Evolutionary conservation across 2,888 invertebrate species (phyloP).

Genomic region (Lycocerus yunnanus): DNA sequence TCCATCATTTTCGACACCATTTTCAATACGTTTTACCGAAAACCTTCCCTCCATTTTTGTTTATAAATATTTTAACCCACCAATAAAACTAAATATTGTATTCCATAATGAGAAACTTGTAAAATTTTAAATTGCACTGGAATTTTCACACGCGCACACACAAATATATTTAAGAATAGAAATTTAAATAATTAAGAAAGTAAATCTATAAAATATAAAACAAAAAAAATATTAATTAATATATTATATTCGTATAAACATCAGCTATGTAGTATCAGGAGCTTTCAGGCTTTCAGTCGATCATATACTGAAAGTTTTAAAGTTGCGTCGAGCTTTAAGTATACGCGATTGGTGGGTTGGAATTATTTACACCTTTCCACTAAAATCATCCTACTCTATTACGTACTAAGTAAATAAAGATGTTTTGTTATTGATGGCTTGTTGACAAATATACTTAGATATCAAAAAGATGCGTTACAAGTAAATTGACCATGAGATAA

Average conservation of each 20-base stretch:
- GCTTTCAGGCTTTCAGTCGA: slow-evolving; percentile 30
- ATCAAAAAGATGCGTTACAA: not conserved
- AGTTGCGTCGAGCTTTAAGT: slow-evolving; percentile 33
- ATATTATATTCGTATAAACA: not conserved
- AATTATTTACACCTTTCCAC: slow-evolving; percentile 26
- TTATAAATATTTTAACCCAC: not conserved
- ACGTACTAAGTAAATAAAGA: slow-evolving; percentile 8
- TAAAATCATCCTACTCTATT: slow-evolving; percentile 20
- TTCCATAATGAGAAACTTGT: not conserved
- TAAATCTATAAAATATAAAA: not conserved
- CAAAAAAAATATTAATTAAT: not conserved
- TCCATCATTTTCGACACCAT: slow-evolving; percentile 45
- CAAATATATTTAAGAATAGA: not conserved
- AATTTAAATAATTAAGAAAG: not conserved
- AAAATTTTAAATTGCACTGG: not conserved
- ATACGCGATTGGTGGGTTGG: slow-evolving; percentile 28
- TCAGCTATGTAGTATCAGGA: not conserved
- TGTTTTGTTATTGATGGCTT: not conserved
- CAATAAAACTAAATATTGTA: not conserved
- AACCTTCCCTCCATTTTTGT: slow-evolving; percentile 42
- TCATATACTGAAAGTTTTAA: slow-evolving; percentile 30
- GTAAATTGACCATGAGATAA: not conserved
- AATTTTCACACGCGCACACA: not conserved
- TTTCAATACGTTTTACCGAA: slow-evolving; percentile 33
- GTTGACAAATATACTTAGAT: not conserved